phyloP scores from a whole-genome alignment of 2,888 invertebrate genomes.

The Agrotis puta region DNA sequence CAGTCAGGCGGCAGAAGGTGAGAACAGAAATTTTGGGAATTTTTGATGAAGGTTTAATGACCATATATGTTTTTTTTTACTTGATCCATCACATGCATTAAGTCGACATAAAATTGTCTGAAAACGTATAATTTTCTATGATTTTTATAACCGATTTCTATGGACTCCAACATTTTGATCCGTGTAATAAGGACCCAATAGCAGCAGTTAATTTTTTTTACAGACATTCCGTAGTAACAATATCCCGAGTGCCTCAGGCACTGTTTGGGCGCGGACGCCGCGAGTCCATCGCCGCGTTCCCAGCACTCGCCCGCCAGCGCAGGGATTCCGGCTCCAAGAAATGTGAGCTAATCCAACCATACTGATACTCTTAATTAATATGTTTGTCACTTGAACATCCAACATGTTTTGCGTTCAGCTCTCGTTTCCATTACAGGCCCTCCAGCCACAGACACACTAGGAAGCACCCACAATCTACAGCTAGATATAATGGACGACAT shows the following conservation, averaged over 20 bases:
- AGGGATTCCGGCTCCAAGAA: slow-evolving; percentile 84
- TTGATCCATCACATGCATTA: not conserved
- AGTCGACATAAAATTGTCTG: not conserved
- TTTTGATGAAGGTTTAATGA: no score
- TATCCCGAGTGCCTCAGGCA: slow-evolving; percentile 95
- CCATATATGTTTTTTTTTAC: no score
- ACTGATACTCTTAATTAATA: not conserved
- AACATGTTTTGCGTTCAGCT: slow-evolving; percentile 48
- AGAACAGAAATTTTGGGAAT: not conserved
- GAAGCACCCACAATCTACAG: slow-evolving; percentile 96
- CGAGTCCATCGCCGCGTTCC: slow-evolving; percentile 95
- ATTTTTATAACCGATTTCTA: no score
- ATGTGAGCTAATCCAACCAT: slow-evolving; percentile 79
- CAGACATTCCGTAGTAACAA: slow-evolving; percentile 96
- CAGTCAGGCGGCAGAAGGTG: slow-evolving; percentile 93
- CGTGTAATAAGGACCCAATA: no score
- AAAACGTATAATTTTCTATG: no score
- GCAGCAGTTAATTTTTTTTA: slow-evolving; percentile 53
- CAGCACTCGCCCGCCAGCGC: slow-evolving; percentile 88
- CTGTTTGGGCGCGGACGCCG: slow-evolving; percentile 95
- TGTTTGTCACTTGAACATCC: not conserved
- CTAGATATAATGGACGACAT: slow-evolving; percentile 97
- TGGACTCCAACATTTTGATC: no score
- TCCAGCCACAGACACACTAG: slow-evolving; percentile 93
- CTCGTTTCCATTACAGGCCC: slow-evolving; percentile 88